Conservation (phyloP, 2,113 vertebrate genomes). For the Gavia stellata region DNA sequence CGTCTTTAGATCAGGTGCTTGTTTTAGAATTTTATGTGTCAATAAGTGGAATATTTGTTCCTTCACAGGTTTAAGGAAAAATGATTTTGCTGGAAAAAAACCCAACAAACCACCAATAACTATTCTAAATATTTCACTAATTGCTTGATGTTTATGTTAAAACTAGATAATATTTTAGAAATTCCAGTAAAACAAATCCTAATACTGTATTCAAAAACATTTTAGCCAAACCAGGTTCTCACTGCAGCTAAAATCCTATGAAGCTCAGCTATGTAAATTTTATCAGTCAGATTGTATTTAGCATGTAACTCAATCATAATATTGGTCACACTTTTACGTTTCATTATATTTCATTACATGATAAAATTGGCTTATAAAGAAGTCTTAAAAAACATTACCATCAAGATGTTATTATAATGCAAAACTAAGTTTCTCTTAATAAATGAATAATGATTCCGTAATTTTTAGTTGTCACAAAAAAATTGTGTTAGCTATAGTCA, state of each 20-base stretch:
- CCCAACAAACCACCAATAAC: background rate
- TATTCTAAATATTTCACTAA: background rate
- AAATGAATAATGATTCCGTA: background rate
- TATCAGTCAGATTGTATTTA: background rate
- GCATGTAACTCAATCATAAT: background rate
- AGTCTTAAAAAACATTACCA: background rate
- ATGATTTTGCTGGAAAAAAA: background rate
- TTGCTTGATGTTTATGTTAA: background rate
- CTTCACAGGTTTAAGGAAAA: background rate
- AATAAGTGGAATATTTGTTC: background rate
- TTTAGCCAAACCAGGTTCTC: background rate
- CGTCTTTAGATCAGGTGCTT: background rate
- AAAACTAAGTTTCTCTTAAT: background rate
- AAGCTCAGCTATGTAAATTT: background rate
- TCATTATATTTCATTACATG: background rate
- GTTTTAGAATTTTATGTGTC: background rate
- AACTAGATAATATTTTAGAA: background rate
- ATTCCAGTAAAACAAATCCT: background rate
- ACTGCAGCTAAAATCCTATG: background rate
- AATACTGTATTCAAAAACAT: background rate
- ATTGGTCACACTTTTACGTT: background rate
- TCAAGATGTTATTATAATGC: background rate
- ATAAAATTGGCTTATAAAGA: background rate
- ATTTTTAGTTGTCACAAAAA: background rate
- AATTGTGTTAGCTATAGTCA: background rate